Conservation (phyloP, 2,797 vertebrate genomes). For the Gymnothorax javanicus region DNA sequence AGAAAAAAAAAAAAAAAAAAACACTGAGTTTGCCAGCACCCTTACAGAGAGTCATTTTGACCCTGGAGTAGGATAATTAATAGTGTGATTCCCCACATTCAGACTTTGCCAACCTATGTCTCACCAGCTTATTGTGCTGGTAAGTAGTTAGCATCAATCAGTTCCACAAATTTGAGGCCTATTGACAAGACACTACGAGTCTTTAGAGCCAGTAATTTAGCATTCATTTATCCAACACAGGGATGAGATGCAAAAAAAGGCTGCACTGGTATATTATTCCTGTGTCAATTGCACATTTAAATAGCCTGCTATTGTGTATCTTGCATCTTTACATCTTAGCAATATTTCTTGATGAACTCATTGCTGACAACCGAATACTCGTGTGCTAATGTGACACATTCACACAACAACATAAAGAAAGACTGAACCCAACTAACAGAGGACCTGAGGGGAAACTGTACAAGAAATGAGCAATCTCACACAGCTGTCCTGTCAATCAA, state of each 20-base stretch:
- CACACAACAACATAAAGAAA: neutral
- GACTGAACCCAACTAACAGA: neutral
- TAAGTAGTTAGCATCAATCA: neutral
- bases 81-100: neutral
- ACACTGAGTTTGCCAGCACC: neutral
- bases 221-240: neutral
- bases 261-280: neutral
- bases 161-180: neutral
- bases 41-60: neutral
- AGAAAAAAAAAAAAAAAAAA: neutral
- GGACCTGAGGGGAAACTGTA: neutral
- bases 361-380: neutral
- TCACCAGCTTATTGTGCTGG: neutral
- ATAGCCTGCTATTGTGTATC: neutral
- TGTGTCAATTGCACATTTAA: neutral
- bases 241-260: neutral
- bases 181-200: neutral
- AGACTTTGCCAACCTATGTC: neutral
- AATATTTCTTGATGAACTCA: neutral
- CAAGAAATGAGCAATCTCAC: neutral
- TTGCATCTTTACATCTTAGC: neutral
- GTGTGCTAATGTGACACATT: neutral
- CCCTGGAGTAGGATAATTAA: neutral
- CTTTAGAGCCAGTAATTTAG: neutral
- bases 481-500: neutral